Evolutionary conservation across 2,888 invertebrate genomes (phyloP).

Genomic region (Coecobrya sp.): DNA sequence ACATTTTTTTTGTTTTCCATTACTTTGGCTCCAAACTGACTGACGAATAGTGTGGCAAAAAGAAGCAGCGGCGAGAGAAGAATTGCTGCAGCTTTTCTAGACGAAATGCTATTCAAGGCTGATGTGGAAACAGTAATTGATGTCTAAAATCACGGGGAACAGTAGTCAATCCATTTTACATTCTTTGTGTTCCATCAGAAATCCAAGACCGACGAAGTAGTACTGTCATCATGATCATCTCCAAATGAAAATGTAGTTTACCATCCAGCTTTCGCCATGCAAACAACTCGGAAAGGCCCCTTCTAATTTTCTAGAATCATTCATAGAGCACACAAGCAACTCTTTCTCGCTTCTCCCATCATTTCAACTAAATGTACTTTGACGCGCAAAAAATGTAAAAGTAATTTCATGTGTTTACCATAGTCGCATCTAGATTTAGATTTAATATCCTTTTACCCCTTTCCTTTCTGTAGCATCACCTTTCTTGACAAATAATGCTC

Average conservation of each 20-base stretch:
- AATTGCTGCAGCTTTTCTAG: slow-evolving; percentile 7
- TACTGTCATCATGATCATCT: background rate
- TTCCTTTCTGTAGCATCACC: slow-evolving; percentile 22
- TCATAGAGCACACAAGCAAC: slow-evolving; percentile 1
- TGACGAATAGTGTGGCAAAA: slow-evolving; percentile 13
- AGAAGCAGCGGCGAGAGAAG: background rate
- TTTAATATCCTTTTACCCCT: slow-evolving; percentile 58
- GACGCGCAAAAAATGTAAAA: slow-evolving; percentile 53
- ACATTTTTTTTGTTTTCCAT: slow-evolving; percentile 51
- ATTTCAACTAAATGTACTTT: slow-evolving; percentile 29
- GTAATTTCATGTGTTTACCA: slow-evolving; percentile 54
- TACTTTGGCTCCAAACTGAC: slow-evolving; percentile 53
- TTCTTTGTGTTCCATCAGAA: slow-evolving; percentile 34
- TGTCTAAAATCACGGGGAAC: slow-evolving; percentile 57
- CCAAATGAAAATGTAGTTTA: slow-evolving; percentile 26
- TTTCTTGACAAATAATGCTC: slow-evolving; percentile 65
- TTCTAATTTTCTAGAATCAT: background rate
- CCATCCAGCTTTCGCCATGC: background rate
- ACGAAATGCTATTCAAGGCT: slow-evolving; percentile 61
- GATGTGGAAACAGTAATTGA: slow-evolving; percentile 56
- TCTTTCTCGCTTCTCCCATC: background rate
- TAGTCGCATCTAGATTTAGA: slow-evolving; percentile 40
- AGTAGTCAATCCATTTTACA: slow-evolving; percentile 53
- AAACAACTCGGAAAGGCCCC: background rate
- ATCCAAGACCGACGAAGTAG: background rate